Conservation (phyloP, 2,888 invertebrate genomes). For the Sympetrum striolatum region DNA sequence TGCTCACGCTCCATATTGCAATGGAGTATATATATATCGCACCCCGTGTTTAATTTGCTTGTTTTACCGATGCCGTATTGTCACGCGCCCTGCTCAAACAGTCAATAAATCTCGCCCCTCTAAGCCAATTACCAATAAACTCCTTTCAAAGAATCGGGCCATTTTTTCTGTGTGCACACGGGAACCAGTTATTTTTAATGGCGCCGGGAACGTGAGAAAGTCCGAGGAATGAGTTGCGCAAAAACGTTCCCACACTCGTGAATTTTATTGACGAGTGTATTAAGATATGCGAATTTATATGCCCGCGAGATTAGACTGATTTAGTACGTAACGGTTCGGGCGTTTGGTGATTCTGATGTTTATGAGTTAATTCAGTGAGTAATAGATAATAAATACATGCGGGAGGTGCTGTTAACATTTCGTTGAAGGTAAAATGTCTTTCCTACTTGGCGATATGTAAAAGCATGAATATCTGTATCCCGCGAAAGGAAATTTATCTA, state of each 20-base stretch:
- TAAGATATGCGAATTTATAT: neutral
- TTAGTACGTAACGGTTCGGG: too few relatives aligned
- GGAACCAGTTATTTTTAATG: neutral
- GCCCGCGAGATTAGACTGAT: neutral
- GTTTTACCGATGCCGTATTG: neutral
- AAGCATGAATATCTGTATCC: too few relatives aligned
- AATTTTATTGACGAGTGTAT: neutral
- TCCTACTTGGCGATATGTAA: too few relatives aligned
- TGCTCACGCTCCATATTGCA: neutral
- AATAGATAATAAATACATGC: too few relatives aligned
- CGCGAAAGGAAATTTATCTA: too few relatives aligned
- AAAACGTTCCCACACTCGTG: neutral
- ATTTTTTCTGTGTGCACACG: neutral
- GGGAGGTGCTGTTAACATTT: too few relatives aligned
- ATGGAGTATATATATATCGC: neutral
- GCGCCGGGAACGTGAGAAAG: neutral
- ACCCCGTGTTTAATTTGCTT: neutral
- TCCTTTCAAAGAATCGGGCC: neutral
- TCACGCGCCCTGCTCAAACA: constrained; percentile 14
- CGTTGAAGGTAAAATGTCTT: too few relatives aligned
- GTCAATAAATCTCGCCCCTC: neutral
- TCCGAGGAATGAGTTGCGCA: neutral
- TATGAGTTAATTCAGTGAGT: too few relatives aligned
- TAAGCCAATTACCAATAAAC: constrained; percentile 33
- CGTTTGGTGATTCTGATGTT: too few relatives aligned